Conservation (phyloP, 2,797 vertebrate species). For the Sebastes kiyomatsui region DNA sequence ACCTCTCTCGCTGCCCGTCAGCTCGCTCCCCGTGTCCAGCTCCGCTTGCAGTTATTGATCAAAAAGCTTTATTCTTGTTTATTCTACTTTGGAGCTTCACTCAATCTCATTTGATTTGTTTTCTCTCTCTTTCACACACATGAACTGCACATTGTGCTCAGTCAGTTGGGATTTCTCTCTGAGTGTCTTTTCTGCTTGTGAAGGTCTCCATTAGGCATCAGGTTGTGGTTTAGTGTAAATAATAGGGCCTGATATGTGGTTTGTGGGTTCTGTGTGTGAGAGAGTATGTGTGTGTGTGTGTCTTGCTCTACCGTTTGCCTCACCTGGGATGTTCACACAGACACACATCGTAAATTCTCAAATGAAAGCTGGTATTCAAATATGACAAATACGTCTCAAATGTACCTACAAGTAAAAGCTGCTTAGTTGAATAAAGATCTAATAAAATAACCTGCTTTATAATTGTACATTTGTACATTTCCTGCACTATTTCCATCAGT, state of each 20-base stretch:
- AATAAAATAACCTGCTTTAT: not conserved
- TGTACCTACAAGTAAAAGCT: not conserved
- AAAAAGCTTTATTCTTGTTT: constrained; percentile 53
- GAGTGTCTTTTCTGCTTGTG: constrained; percentile 6
- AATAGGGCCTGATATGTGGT: constrained; percentile 34
- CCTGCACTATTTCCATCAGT: not conserved
- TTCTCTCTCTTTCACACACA: not conserved
- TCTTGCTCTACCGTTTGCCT: not conserved
- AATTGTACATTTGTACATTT: not conserved
- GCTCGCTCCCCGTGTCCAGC: constrained; percentile 32
- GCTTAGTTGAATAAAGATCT: not conserved
- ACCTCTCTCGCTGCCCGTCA: constrained; percentile 34
- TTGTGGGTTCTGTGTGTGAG: constrained; percentile 20
- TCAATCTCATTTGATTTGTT: constrained; percentile 27
- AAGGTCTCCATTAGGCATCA: constrained; percentile 24
- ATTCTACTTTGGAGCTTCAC: constrained; percentile 38
- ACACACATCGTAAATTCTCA: not conserved
- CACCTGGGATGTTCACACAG: not conserved
- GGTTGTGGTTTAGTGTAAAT: constrained; percentile 39
- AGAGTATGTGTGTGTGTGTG: not conserved
- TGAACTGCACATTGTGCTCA: not conserved
- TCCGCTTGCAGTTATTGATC: constrained; percentile 53
- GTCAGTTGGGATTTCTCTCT: constrained; percentile 16
- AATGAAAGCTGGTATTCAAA: not conserved
- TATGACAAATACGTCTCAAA: not conserved